Evolutionary conservation across 1,140 invertebrate species (phyloP), one percentile per base, ranked within the genome.

Genomic region (Pantala flavescens): DNA sequence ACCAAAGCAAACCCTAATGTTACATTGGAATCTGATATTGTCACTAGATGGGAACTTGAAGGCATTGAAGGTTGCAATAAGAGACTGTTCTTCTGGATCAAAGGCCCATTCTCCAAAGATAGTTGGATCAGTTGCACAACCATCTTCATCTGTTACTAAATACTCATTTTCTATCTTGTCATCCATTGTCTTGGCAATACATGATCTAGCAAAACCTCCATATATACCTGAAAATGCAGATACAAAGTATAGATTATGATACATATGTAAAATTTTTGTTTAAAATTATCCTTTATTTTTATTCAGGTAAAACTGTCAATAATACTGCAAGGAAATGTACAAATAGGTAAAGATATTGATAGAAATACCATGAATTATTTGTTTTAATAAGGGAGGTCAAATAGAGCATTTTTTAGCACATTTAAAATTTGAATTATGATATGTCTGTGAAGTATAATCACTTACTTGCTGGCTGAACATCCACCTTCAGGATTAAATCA

Each of bases 31-130:
- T 82, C 94, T 85, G 78, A 97, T 94, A 80, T 95, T 96, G 79
- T 96, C 95, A 79, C 93, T 95, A 76, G 92, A 94, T 0, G 95
- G 95, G 88, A 98, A 98, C 82, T 98, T 97, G 82, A 98, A 98
- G 7, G 95, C 95, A 81, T 96, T 96, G 81, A 98, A 97, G 76
- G 90, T 89, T 63, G 94, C 94, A 79, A 92, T 85, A 23, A 97
- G 82, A 14, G 92, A 89, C 81, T 93, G 92, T 14, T 90, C 90
- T 43, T 94, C 91, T 7, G 90, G 87, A 80, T 93, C 93, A 77
- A 93, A 90, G 77, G 94, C 90, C 95, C 95, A 97, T 81, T 97
- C 94, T 21, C 93, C 94, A 79, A 97, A 97, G 79, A 97, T 96
- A 21, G 89, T 90, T 3, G 93, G 91, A 84, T 97, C 95, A 0